Evolutionary conservation across 2,888 invertebrate genomes (phyloP).

Genomic region (Phania funesta): DNA sequence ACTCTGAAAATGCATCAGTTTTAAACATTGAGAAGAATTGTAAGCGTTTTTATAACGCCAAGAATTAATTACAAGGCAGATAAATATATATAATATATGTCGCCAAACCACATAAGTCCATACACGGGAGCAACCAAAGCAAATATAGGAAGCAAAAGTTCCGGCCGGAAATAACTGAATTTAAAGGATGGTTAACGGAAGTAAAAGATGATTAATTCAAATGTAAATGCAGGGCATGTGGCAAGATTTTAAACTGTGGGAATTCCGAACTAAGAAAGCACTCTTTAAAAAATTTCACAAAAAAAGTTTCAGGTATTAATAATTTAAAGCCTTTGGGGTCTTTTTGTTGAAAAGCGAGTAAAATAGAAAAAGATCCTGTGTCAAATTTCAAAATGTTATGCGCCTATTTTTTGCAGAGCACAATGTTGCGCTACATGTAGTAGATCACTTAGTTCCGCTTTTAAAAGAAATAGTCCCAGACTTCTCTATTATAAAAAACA

Average conservation of each 20-base stretch:
- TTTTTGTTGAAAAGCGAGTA: background rate
- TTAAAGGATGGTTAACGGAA: background rate
- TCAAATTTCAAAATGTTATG: background rate
- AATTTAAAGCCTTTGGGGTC: too few relatives aligned
- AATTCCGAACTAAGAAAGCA: constrained; percentile 6
- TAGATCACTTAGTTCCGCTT: too few relatives aligned
- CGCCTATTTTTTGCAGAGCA: constrained; percentile 20
- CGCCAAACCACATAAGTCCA: too few relatives aligned
- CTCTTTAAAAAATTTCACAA: background rate
- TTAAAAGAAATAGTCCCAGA: constrained; percentile 10
- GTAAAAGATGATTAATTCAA: background rate
- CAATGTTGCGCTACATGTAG: constrained; percentile 10
- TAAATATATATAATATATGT: too few relatives aligned
- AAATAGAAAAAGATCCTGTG: background rate
- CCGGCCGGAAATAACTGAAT: background rate
- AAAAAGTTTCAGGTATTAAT: background rate
- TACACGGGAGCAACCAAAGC: too few relatives aligned
- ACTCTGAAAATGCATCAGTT: too few relatives aligned
- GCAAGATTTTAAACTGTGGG: constrained; percentile 2
- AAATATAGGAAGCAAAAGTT: background rate
- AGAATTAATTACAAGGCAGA: too few relatives aligned
- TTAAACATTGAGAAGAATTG: too few relatives aligned
- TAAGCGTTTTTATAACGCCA: too few relatives aligned
- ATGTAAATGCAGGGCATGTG: background rate
- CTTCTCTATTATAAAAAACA: constrained; percentile 1